phyloP scores from a whole-genome alignment of 2,888 invertebrate species.

The Ganaspis brasiliensis region DNA sequence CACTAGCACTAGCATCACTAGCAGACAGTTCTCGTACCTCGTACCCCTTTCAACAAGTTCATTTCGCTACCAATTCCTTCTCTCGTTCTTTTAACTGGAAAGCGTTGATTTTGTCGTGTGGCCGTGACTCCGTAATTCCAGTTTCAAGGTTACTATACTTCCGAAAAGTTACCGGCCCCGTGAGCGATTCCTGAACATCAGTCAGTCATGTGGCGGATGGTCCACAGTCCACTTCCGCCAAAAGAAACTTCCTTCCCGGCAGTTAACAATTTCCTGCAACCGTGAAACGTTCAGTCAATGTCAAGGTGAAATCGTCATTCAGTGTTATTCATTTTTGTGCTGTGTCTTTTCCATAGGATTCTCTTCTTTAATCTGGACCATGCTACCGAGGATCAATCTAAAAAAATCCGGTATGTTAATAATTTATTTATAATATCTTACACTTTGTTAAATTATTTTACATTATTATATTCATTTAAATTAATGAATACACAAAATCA shows the following conservation, averaged over 20 bases:
- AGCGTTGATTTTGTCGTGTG: neutral
- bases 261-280: neutral
- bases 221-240: conserved; percentile 39
- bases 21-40: conserved; percentile 49
- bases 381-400: conserved; percentile 3
- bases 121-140: neutral
- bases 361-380: neutral
- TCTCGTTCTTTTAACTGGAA: neutral
- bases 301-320: conserved; percentile 28
- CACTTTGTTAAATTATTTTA: too few species aligned
- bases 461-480: too few species aligned
- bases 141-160: conserved; percentile 8
- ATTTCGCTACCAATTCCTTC: conserved; percentile 10
- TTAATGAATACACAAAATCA: too few species aligned
- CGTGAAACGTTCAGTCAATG: neutral
- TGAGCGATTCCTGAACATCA: neutral
- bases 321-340: conserved; percentile 1
- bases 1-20: conserved; percentile 55
- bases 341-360: neutral
- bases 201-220: conserved; percentile 25
- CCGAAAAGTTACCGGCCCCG: neutral
- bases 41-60: conserved; percentile 23
- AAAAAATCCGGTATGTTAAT: conserved; percentile 11
- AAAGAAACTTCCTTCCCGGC: conserved; percentile 14
- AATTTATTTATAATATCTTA: neutral